Base-by-base conservation (phyloP, 2,888 invertebrate species). In the Callyntrura guangdongensis region DNA sequence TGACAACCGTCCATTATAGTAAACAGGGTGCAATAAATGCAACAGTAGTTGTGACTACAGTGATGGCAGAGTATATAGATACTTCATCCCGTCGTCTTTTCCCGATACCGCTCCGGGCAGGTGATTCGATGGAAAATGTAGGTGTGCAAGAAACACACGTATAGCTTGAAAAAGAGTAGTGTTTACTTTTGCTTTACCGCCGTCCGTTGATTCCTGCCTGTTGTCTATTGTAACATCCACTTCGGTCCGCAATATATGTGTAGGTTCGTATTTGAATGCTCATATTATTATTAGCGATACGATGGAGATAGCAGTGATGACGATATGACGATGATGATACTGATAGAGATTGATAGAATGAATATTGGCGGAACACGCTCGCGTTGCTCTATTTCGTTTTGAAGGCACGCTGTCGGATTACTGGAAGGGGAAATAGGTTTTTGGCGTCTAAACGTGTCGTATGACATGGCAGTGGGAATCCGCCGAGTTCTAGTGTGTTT, bases 291-390 rank as follows among this genome's bases (percentile, higher is more conserved):
- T 36, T 36, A 20, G 72, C 17, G 72, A 72, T 72, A 47, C 2
- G 17, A 45, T 72, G 11, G 22, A 69, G 72, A 72, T 45, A 72
- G 47, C 17, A 72, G 9, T 47, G 47, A 72, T 72, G 47, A 14
- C 61, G 61, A 61, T 53, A 61, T 61, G 20, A 17, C n/a, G 8
- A 20, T 17, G 61, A 72, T 47, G 72, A 72, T 47, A 47, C 17
- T 47, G 72, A 72, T 72, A 47, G 72, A 36, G 69, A 69, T 69
- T 69, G 69, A 69, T 69, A 36, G 69, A 36, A 72, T 47, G 72
- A 47, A 72, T 72, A 47, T 72, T 47, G 72, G 11, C 36, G 14
- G 36, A 14, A 3, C 36, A 36, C 14, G 69, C 36, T 69, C n/a
- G 27, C 64, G 25, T 8, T 25, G n/a, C 36, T 69, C n/a, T 36